phyloP scores from a whole-genome alignment of 1,140 invertebrate species.

The Lutraria rhynchaena region DNA sequence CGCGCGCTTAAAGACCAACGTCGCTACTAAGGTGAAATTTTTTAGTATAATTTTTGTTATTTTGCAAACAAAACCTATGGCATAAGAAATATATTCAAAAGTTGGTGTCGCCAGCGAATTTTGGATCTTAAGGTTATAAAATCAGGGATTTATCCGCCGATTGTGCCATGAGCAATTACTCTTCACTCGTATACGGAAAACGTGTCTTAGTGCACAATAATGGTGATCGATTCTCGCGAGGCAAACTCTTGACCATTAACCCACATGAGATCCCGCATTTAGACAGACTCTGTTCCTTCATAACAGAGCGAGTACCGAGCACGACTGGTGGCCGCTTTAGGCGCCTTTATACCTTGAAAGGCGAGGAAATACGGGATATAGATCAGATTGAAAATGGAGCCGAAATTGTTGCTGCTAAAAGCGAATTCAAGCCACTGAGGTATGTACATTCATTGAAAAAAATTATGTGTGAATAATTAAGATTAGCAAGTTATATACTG shows the following conservation, averaged over 20 bases:
- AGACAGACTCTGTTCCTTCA: constrained; percentile 24
- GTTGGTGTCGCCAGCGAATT: too few species aligned
- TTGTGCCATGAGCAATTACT: constrained; percentile 2
- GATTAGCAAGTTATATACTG: too few species aligned
- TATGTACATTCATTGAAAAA: too few species aligned
- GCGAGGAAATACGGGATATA: constrained; percentile 26
- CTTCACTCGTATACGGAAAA: constrained; percentile 19
- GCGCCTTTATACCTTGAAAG: constrained; percentile 41
- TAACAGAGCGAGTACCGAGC: constrained; percentile 21
- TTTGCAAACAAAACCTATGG: not conserved
- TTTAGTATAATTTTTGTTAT: too few species aligned
- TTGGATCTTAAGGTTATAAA: too few species aligned
- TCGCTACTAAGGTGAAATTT: too few species aligned
- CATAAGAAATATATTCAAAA: not conserved
- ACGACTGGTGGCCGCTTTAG: constrained; percentile 31
- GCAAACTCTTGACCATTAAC: constrained; percentile 41
- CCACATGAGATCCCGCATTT: constrained; percentile 31
- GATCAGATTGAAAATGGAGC: constrained; percentile 45
- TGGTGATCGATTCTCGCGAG: constrained; percentile 30
- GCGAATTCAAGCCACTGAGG: not conserved
- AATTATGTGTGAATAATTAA: too few species aligned
- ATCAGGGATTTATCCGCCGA: too few species aligned
- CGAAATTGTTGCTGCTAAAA: constrained; percentile 19
- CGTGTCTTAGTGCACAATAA: constrained; percentile 40
- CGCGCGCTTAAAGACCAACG: not conserved